Conservation (phyloP, 2,113 vertebrate species). For the Macrotis lagotis region DNA sequence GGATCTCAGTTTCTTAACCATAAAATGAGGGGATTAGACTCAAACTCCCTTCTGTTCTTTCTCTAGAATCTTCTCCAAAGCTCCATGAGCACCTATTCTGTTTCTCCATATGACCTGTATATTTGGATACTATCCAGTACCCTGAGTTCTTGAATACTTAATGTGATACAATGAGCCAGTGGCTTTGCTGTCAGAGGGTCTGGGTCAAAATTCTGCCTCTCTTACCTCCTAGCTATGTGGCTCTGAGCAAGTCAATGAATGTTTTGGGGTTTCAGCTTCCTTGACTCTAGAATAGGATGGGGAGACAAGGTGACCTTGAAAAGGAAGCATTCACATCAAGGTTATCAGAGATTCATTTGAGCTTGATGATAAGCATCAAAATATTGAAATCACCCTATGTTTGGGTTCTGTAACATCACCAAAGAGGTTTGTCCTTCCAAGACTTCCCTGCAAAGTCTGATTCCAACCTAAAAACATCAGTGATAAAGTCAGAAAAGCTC, state of each 20-base stretch:
- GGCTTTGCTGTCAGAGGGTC: neutral
- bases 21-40: neutral
- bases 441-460: neutral
- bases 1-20: conserved; percentile 10
- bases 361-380: neutral
- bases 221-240: neutral
- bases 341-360: neutral
- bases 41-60: too few relatives aligned
- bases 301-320: neutral
- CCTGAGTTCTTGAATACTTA: too few relatives aligned
- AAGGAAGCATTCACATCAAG: neutral
- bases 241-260: neutral
- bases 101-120: too few relatives aligned
- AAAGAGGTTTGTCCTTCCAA: neutral
- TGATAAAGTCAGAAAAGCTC: neutral
- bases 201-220: neutral
- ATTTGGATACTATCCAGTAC: too few relatives aligned
- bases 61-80: too few relatives aligned
- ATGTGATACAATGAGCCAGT: neutral
- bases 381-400: neutral
- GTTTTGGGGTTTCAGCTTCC: neutral
- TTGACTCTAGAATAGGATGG: neutral
- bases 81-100: too few relatives aligned
- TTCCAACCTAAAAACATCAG: neutral
- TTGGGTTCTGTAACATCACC: neutral